These are phyloP conservation scores for Ornithorhynchus anatinus DNA, from an alignment of 2,113 vertebrate species.

Conservation along the genomic window DNA sequence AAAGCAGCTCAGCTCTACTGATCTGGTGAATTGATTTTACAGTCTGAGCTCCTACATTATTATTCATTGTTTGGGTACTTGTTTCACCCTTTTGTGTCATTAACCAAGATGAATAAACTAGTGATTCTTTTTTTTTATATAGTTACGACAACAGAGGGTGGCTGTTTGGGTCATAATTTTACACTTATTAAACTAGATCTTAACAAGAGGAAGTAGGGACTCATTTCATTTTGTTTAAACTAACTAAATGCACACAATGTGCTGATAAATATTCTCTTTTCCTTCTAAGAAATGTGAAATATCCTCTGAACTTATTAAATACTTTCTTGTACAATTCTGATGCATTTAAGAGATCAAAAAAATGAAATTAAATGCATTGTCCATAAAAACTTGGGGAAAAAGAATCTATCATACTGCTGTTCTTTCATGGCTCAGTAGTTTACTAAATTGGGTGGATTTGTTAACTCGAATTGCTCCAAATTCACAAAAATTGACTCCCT, in stretches of 20 bases:
- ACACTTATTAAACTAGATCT: constrained; percentile 32
- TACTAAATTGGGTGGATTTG: constrained; percentile 8
- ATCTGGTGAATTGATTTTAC: constrained; percentile 71
- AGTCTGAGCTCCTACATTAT: constrained; percentile 44
- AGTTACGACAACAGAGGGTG: background rate
- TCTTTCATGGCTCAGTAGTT: background rate
- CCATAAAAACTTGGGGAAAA: background rate
- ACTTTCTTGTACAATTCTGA: constrained; percentile 25
- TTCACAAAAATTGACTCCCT: constrained; percentile 24
- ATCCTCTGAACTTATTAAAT: constrained; percentile 19
- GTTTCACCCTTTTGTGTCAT: constrained; percentile 56
- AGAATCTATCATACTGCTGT: background rate
- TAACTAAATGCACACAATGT: constrained; percentile 1
- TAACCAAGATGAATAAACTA: constrained; percentile 58
- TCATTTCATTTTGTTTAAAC: background rate
- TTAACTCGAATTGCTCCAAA: background rate
- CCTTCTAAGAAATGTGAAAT: constrained; percentile 23
- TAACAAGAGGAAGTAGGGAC: constrained; percentile 13
- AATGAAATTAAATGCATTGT: background rate
- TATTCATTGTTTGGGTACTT: constrained; percentile 61
- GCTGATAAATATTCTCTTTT: constrained; percentile 19
- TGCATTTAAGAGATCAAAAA: constrained; percentile 7
- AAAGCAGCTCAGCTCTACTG: constrained; percentile 46
- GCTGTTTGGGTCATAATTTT: constrained; percentile 47
- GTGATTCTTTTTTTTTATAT: constrained; percentile 6